Evolutionary conservation across 2,797 vertebrate species (phyloP), one percentile per base, ranked within the genome.

Genomic region (Zenarchopterus dispar): DNA sequence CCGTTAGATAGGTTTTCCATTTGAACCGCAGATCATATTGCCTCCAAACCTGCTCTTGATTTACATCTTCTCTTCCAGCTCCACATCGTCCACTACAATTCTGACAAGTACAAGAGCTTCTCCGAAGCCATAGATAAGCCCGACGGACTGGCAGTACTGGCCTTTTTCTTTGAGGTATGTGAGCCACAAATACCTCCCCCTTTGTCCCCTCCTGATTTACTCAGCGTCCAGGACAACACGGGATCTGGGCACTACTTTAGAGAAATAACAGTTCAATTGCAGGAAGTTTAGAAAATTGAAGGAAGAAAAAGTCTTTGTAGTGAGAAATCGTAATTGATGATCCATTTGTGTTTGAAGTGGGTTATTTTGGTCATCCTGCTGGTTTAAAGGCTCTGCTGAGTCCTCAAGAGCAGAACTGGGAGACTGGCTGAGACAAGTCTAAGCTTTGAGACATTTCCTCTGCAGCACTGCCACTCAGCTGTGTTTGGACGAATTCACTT

Each of bases 81-180:
- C 50, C 97, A 99, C 49, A 70, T 97, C 0, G 96, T 99, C 73
- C 96, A 97, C 86, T 99, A 96, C 88, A 97, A 98, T 70, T 93
- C 95, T 10, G 94, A 87, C 0, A 94, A 92, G 69, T 98, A 97
- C 78, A 36, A 52, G 0, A 97, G 88, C 84, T 95, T 95, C n/a
- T 73, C 91, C 0, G 87, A 92, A 21, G 97, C 97, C 70, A 90
- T 82, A 74, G 87, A 93, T 56, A 93, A 94, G 31, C 69, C 90
- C 0, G 91, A 96, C 0, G 97, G 97, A 0, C 39, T 99, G 83
- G 96, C 96, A 0, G 96, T 97, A 17, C 88, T 98, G 0, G 96
- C 96, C 8, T 95, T 95, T 81, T 92, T 98, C 15, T 92, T 94
- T 6, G 86, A 88, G 90, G 97, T 98, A 82, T 7, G 79, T 91